Conservation (phyloP, 2,797 vertebrate species). For the Schizopygopsis pylzovi region DNA sequence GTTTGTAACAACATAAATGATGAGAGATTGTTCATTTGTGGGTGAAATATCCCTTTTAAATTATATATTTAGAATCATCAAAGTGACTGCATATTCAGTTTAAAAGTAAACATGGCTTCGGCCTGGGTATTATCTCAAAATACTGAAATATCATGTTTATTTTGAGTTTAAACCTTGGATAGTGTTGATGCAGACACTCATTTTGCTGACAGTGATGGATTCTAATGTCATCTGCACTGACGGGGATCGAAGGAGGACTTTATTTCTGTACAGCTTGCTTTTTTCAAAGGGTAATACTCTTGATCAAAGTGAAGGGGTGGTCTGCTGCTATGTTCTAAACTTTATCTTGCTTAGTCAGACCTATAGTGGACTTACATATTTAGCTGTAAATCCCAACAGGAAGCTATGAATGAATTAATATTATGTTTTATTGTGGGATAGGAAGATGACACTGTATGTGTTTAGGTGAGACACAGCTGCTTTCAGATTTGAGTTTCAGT, state of each 20-base stretch:
- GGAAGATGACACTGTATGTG: neutral
- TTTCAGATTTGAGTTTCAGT: neutral
- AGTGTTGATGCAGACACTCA: slow-evolving; percentile 26
- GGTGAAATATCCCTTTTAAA: neutral
- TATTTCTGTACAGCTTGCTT: slow-evolving; percentile 44
- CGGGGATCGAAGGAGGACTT: slow-evolving; percentile 44
- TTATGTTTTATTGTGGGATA: neutral
- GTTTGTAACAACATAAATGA: neutral
- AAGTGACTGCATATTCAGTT: neutral
- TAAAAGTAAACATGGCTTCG: neutral
- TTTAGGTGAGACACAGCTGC: too few relatives aligned
- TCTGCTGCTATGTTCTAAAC: neutral
- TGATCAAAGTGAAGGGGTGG: slow-evolving; percentile 48
- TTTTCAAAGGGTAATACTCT: slow-evolving; percentile 53
- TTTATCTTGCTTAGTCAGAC: slow-evolving; percentile 9
- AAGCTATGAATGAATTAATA: neutral
- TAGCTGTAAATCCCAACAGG: neutral
- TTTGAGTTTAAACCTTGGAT: slow-evolving; percentile 46
- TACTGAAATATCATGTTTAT: slow-evolving; percentile 42
- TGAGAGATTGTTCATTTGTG: neutral
- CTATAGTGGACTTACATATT: neutral
- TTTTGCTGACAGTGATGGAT: slow-evolving; percentile 55
- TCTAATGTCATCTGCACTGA: slow-evolving; percentile 51
- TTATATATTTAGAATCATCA: neutral
- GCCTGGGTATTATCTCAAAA: slow-evolving; percentile 16